These are phyloP conservation scores for Leptosomus discolor DNA, from an alignment of 2,113 vertebrate species.

Conservation along the genomic window DNA sequence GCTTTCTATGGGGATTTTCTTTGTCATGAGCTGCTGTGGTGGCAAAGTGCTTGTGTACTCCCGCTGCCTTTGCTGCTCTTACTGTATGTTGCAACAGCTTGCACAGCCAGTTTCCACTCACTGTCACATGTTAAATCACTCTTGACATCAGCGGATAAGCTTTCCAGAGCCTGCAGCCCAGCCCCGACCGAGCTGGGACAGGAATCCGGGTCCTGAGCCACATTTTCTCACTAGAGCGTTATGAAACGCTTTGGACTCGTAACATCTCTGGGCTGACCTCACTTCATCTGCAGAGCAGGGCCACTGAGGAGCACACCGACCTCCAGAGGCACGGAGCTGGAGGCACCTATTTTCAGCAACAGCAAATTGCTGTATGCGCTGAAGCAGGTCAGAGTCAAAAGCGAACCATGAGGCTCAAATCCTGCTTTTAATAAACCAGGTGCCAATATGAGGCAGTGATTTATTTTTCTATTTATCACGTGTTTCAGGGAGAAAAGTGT, in stretches of 20 bases:
- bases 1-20: not conserved
- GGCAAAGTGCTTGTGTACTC: not conserved
- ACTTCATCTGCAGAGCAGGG: not conserved
- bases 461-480: not conserved
- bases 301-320: not conserved
- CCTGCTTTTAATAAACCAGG: not conserved
- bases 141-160: not conserved
- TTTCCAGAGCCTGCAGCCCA: not conserved
- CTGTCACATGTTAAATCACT: not conserved
- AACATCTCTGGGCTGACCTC: not conserved
- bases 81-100: slow-evolving; percentile 10
- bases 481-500: not conserved
- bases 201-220: not conserved
- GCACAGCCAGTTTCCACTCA: not conserved
- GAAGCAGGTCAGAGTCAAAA: not conserved
- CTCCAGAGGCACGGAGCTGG: not conserved
- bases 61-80: not conserved
- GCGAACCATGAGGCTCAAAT: not conserved
- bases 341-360: not conserved
- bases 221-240: not conserved
- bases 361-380: not conserved
- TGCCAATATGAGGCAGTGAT: not conserved
- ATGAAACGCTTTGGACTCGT: not conserved
- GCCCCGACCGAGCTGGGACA: not conserved
- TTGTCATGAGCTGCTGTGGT: not conserved